A percentile compares a stretch with the other conserved stretches of the same genome.
These are phyloP conservation scores for Goniozus legneri DNA, from an alignment of 1,140 invertebrate species.

Conservation along the genomic window DNA sequence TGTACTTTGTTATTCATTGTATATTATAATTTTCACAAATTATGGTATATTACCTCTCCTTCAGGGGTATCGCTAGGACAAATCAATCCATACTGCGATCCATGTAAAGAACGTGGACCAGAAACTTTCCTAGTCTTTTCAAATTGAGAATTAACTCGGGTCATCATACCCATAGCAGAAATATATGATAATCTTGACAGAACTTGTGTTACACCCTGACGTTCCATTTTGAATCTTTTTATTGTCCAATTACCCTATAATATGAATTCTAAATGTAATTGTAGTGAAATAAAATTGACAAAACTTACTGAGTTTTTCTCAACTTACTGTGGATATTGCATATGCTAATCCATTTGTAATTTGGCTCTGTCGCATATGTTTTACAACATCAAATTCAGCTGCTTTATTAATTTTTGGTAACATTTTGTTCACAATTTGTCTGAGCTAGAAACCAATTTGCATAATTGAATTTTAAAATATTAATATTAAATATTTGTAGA, in stretches of 20 bases:
- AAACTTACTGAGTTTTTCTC: too few relatives aligned
- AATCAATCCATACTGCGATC: conserved; percentile 96
- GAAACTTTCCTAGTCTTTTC: conserved; percentile 98
- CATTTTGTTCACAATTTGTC: conserved; percentile 90
- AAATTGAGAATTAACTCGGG: conserved; percentile 96
- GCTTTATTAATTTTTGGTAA: conserved; percentile 86
- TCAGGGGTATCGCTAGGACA: conserved; percentile 98
- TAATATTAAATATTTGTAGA: too few relatives aligned
- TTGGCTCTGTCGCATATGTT: conserved; percentile 89
- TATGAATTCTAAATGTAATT: conserved; percentile 14
- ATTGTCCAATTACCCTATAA: conserved; percentile 94
- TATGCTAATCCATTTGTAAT: conserved; percentile 90
- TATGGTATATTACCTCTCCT: conserved; percentile 88
- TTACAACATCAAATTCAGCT: conserved; percentile 92
- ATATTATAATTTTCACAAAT: too few relatives aligned
- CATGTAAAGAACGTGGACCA: conserved; percentile 90
- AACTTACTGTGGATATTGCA: conserved; percentile 87
- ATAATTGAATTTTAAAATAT: background rate
- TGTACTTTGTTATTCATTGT: too few relatives aligned
- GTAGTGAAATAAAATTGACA: too few relatives aligned
- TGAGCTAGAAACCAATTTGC: conserved; percentile 58
- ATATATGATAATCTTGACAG: conserved; percentile 94
- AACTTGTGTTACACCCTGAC: conserved; percentile 95
- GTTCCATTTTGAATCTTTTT: conserved; percentile 97
- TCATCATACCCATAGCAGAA: conserved; percentile 99